These are phyloP conservation scores for Chloroclystis v-ata DNA, from an alignment of 2,888 invertebrate genomes.

Conservation along the genomic window DNA sequence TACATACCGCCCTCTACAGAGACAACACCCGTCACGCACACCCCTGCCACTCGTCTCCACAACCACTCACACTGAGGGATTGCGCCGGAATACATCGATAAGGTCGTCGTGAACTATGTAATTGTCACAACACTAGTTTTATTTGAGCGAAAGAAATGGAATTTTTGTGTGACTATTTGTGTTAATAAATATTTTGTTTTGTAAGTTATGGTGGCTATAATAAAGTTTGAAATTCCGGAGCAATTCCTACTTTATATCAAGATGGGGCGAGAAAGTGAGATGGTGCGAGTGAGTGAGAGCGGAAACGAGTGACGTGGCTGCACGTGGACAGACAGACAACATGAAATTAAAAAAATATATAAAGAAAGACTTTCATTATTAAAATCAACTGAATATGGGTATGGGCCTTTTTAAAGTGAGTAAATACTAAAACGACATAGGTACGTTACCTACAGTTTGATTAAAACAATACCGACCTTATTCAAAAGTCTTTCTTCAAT, in stretches of 20 bases:
- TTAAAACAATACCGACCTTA: too few relatives aligned
- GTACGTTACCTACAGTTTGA: too few relatives aligned
- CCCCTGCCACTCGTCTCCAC: constrained; percentile 29
- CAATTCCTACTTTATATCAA: constrained; percentile 39
- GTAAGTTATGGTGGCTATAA: not conserved
- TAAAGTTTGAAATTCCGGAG: constrained; percentile 24
- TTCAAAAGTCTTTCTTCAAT: not conserved
- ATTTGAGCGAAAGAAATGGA: too few relatives aligned
- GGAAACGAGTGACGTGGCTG: constrained; percentile 73
- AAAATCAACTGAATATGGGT: too few relatives aligned
- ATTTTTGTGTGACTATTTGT: too few relatives aligned
- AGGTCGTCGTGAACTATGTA: too few relatives aligned
- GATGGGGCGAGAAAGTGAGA: constrained; percentile 73
- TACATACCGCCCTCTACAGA: constrained; percentile 60
- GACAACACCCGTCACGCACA: constrained; percentile 49
- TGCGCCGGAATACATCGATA: constrained; percentile 17
- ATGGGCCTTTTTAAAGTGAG: too few relatives aligned
- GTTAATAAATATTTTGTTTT: too few relatives aligned
- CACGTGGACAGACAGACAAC: constrained; percentile 59
- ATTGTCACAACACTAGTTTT: too few relatives aligned
- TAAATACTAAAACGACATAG: too few relatives aligned
- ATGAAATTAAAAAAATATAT: constrained; percentile 41
- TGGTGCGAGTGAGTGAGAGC: constrained; percentile 75
- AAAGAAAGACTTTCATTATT: constrained; percentile 14
- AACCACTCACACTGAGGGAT: constrained; percentile 28